Conservation (phyloP, 1,140 invertebrate genomes). For the Nebria ingens region DNA sequence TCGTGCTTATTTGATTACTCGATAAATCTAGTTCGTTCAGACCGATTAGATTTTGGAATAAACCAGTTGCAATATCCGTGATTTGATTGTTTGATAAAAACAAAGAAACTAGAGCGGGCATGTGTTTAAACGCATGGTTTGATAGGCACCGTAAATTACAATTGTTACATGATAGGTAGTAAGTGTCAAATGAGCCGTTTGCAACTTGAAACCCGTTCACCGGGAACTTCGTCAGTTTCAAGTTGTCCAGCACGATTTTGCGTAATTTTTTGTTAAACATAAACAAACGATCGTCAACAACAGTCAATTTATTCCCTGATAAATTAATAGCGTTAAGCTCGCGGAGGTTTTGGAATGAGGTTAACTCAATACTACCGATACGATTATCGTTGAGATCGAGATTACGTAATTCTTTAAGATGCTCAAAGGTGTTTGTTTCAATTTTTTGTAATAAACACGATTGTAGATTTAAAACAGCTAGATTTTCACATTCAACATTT, state of each 20-base stretch:
- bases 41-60: conserved; percentile 41
- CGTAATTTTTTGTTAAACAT: conserved; percentile 20
- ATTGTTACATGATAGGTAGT: conserved; percentile 27
- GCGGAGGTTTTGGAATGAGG: conserved; percentile 19
- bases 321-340: conserved; percentile 24
- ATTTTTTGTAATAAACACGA: conserved; percentile 24
- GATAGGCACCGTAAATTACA: conserved; percentile 21
- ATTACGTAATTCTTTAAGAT: conserved; percentile 20
- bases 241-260: conserved; percentile 25
- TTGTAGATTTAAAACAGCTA: conserved; percentile 26
- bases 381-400: conserved; percentile 29
- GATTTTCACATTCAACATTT: conserved; percentile 18
- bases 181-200: conserved; percentile 18
- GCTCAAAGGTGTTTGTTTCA: conserved; percentile 17
- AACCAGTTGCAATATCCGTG: conserved; percentile 26
- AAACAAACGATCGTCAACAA: conserved; percentile 24
- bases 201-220: conserved; percentile 19
- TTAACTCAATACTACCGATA: conserved; percentile 20
- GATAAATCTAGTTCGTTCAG: conserved; percentile 56
- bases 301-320: conserved; percentile 25
- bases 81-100: conserved; percentile 25
- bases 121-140: conserved; percentile 19
- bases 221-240: conserved; percentile 25
- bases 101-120: conserved; percentile 21
- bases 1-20: conserved; percentile 46